phyloP scores from a whole-genome alignment of 2,113 vertebrate genomes.

The Egretta garzetta region DNA sequence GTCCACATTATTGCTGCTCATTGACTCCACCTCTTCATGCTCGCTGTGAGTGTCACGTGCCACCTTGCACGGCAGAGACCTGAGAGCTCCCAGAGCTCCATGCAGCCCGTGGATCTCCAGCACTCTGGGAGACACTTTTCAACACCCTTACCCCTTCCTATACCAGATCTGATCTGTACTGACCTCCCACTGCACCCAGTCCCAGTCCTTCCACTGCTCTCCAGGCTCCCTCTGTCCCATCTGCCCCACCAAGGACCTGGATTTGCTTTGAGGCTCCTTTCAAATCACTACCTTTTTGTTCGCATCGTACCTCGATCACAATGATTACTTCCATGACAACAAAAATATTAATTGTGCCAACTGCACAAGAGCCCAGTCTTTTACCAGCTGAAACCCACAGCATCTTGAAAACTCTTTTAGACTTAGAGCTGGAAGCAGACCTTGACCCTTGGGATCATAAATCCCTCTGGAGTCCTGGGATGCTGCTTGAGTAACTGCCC shows the following conservation, averaged over 20 bases:
- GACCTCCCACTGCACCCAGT: not conserved
- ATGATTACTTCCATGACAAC: not conserved
- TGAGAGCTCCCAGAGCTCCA: not conserved
- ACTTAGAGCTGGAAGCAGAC: not conserved
- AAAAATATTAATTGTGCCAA: not conserved
- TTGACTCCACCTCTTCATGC: not conserved
- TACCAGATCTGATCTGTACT: not conserved
- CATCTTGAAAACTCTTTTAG: not conserved
- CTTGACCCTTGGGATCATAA: not conserved
- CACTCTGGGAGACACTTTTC: not conserved
- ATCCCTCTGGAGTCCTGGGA: not conserved
- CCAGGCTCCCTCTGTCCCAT: not conserved
- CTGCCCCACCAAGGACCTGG: not conserved
- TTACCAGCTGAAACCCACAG: not conserved
- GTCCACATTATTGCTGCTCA: not conserved
- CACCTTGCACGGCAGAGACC: not conserved
- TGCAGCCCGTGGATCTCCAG: not conserved
- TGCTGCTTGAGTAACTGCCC: not conserved
- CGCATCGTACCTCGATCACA: not conserved
- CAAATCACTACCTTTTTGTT: not conserved
- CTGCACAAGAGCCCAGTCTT: not conserved
- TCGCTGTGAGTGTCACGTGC: fast-evolving
- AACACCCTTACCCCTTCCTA: not conserved
- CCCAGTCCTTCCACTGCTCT: not conserved
- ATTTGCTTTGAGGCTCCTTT: not conserved